These are phyloP conservation scores for Lithobates pipiens DNA, from an alignment of 2,797 vertebrate species.

Conservation along the genomic window DNA sequence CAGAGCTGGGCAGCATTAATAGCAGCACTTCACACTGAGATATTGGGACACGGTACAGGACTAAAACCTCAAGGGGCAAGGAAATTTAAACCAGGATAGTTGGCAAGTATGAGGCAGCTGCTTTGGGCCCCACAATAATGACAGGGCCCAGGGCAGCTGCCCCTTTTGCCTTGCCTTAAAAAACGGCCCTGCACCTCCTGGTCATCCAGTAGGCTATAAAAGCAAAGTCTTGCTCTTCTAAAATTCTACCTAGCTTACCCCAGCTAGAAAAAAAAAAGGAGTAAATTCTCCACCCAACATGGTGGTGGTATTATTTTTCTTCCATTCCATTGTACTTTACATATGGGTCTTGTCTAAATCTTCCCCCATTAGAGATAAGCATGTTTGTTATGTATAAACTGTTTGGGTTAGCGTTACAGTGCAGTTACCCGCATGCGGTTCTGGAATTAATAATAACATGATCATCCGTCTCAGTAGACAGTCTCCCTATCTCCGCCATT, in stretches of 20 bases:
- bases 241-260: too few species aligned
- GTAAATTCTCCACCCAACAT: neutral
- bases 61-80: too few species aligned
- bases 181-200: too few species aligned
- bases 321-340: neutral
- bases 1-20: too few species aligned
- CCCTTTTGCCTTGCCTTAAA: too few species aligned
- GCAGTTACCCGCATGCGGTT: neutral
- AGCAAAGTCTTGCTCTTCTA: too few species aligned
- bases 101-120: too few species aligned
- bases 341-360: slow-evolving; percentile 10
- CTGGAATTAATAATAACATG: neutral
- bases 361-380: neutral
- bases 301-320: neutral
- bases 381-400: neutral
- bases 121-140: too few species aligned
- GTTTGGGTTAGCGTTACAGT: slow-evolving; percentile 3
- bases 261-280: neutral
- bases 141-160: too few species aligned
- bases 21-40: too few species aligned
- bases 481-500: neutral
- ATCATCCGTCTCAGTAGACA: neutral
- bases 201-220: neutral
- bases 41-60: too few species aligned
- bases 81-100: too few species aligned